Evolutionary conservation across 2,113 vertebrate species (phyloP).

Genomic region (Pungitius pungitius): DNA sequence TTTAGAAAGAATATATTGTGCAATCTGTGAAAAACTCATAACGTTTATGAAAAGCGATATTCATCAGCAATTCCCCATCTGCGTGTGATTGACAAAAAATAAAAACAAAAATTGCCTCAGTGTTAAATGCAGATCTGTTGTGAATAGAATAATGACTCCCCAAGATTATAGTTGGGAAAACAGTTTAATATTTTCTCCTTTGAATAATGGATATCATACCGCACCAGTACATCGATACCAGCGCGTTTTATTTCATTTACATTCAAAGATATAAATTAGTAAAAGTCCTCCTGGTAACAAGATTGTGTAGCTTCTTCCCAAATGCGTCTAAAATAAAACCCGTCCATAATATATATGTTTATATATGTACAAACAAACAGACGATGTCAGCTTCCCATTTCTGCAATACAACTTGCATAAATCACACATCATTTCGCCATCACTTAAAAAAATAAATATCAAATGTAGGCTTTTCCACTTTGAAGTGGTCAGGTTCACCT

Average conservation of each 20-base stretch:
- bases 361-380: slow-evolving; percentile 95
- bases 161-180: slow-evolving; percentile 72
- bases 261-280: slow-evolving; percentile 99
- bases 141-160: slow-evolving; percentile 63
- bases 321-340: slow-evolving; percentile 97
- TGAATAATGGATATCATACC: slow-evolving; percentile 78
- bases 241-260: slow-evolving; percentile 92
- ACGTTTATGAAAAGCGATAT: slow-evolving; percentile 65
- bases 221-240: slow-evolving; percentile 85
- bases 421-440: slow-evolving; percentile 93
- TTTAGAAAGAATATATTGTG: slow-evolving; percentile 69
- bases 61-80: slow-evolving; percentile 66
- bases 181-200: slow-evolving; percentile 77
- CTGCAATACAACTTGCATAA: slow-evolving; percentile 99
- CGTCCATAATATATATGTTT: slow-evolving; percentile 84
- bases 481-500: slow-evolving; percentile 91
- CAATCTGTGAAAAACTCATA: slow-evolving; percentile 70
- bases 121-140: slow-evolving; percentile 40
- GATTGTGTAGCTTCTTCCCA: slow-evolving; percentile 86
- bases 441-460: slow-evolving; percentile 99
- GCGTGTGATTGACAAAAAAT: slow-evolving; percentile 49
- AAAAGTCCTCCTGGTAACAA: slow-evolving; percentile 96
- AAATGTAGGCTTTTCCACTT: slow-evolving; percentile 96
- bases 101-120: slow-evolving; percentile 29
- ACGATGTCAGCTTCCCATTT: slow-evolving; percentile 86